A percentile compares a stretch with the other conserved stretches of the same genome.
phyloP scores from a whole-genome alignment of 2,888 invertebrate species.

The Ischnura elegans region DNA sequence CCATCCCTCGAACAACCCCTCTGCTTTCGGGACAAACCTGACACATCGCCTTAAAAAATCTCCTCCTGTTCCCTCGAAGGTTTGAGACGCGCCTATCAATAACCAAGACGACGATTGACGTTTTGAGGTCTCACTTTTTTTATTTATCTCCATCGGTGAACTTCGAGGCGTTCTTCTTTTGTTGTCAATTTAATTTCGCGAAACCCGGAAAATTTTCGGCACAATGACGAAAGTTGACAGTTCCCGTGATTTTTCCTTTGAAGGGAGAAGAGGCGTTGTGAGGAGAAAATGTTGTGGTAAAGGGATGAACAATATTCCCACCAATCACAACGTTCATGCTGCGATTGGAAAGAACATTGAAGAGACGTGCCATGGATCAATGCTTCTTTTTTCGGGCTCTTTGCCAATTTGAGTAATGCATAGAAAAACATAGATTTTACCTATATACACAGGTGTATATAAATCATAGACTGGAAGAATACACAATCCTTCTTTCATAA shows the following conservation, averaged over 20 bases:
- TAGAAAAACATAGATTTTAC: no score
- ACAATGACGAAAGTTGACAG: background rate
- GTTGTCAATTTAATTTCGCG: slow-evolving; percentile 39
- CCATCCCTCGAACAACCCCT: background rate
- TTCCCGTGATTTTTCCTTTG: background rate
- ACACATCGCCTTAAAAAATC: no score
- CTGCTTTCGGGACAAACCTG: no score
- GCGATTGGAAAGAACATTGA: no score
- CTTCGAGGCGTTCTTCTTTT: background rate
- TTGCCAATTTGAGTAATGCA: no score
- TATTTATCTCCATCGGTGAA: background rate
- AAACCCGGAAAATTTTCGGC: background rate
- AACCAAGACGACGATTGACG: slow-evolving; percentile 45
- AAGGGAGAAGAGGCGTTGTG: background rate
- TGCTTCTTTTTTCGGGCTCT: no score
- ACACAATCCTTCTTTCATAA: no score
- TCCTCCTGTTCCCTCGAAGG: background rate
- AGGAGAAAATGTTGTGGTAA: background rate
- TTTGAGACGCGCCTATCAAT: slow-evolving; percentile 40
- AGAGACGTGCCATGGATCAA: no score
- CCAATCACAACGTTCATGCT: no score
- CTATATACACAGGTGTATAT: no score
- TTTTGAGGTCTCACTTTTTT: slow-evolving; percentile 17
- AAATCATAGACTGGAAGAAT: no score
- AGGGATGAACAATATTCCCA: no score